Percentiles rank a stretch among this genome's conserved stretches.
Conservation (phyloP, 1,140 invertebrate species). For the Phenacoccus solenopsis region DNA sequence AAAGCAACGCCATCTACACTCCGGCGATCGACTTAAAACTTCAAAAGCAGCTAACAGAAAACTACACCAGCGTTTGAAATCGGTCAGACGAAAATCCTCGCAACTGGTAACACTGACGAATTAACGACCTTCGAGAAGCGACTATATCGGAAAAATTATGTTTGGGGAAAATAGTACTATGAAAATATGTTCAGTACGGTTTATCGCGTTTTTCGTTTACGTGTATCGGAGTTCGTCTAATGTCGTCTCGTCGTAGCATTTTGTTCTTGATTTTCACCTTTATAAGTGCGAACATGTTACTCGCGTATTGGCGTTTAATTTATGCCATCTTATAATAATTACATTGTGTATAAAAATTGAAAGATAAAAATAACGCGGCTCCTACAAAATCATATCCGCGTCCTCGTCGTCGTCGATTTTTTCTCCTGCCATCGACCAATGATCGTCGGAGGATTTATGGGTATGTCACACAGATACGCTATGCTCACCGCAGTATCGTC, state of each 20-base stretch:
- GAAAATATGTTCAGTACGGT: background rate
- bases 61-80: no score
- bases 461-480: slow-evolving; percentile 7
- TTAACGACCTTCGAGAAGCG: background rate
- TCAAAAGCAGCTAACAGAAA: no score
- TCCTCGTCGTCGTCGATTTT: no score
- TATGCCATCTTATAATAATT: no score
- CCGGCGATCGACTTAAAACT: no score
- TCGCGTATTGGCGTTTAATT: no score
- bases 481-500: background rate
- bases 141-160: background rate
- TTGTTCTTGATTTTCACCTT: background rate
- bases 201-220: background rate
- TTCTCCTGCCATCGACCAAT: background rate
- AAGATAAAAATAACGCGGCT: no score
- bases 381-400: no score
- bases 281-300: background rate
- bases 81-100: no score
- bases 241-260: background rate
- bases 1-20: no score
- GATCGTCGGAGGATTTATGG: slow-evolving; percentile 7
- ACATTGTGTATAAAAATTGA: no score
- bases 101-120: background rate
- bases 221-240: background rate
- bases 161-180: background rate